Evolutionary conservation across 2,113 vertebrate species (phyloP), one percentile per base, ranked within the genome.

Genomic region (Cynopterus brachyotis): DNA sequence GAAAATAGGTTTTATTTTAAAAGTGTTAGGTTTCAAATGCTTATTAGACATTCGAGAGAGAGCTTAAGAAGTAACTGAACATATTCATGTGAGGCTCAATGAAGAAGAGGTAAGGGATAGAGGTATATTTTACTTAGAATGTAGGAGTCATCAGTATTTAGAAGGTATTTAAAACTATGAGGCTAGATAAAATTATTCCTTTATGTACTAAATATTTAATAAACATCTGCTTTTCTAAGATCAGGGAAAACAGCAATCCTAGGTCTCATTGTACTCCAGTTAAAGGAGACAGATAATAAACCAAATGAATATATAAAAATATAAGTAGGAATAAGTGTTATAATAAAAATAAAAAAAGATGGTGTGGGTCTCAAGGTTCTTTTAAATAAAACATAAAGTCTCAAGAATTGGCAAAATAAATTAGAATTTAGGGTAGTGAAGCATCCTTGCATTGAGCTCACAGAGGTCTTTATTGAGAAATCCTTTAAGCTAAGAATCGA

Each of bases 61-160:
- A 6, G 6, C 3, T 19, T 37, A 76, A 62, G 24, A 76, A 11
- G 17, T 66, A 96, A 70, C n/a, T 47, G 42, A 73, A 66, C 91
- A 83, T 60, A 90, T 88, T 96, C 37, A 75, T 67, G 19, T 84
- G 20, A 35, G 45, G 12, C 28, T 91, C 70, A 76, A 55, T 26
- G n/a, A 2, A 75, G n/a, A 2, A 75, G 35, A 84, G 16, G 42
- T n/a, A 30, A 84, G 9, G 9, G 17, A 7, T 90, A 24, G 37
- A 69, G 42, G 50, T 42, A 91, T 81, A 66, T 70, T 81, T 80
- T 70, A 95, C 40, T 84, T 85, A 91, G 73, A 94, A 76, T 75
- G 91, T 85, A 9, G 47, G n/a, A 83, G 10, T n/a, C 26, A 8
- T 91, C 28, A 79, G 26, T 59, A 69, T 67, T 73, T 83, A 79